These are phyloP conservation scores for Pelmatolapia mariae DNA, from an alignment of 2,113 vertebrate species.

Conservation along the genomic window DNA sequence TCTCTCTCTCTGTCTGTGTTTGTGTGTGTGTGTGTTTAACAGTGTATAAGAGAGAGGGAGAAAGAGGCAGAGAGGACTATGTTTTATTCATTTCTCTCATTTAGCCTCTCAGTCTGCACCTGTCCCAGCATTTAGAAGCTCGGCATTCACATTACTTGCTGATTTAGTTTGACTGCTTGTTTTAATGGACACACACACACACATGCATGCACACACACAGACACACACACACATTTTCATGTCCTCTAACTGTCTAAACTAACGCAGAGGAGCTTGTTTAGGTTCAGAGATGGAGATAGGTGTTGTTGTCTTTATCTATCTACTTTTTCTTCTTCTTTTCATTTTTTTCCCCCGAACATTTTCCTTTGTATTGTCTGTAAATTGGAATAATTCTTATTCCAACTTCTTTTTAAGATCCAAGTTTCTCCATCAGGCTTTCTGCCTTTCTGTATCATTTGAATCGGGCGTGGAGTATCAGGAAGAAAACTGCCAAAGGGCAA, in stretches of 20 bases:
- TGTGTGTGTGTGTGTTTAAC: background rate
- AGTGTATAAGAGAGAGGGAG: constrained; percentile 1
- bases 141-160: constrained; percentile 93
- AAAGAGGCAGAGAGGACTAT: constrained; percentile 66
- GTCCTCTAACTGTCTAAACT: background rate
- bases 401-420: background rate
- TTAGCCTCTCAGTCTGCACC: constrained; percentile 93
- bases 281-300: background rate
- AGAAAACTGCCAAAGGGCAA: constrained; percentile 21
- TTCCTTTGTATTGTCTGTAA: background rate
- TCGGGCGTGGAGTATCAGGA: background rate
- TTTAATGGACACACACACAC: constrained; percentile 13
- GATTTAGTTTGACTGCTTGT: constrained; percentile 88
- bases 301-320: background rate
- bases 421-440: background rate
- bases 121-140: constrained; percentile 96
- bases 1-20: constrained; percentile 37
- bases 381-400: background rate
- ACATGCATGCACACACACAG: background rate
- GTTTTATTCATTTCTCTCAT: constrained; percentile 99
- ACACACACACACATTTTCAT: background rate
- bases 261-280: background rate
- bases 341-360: background rate
- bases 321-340: background rate
- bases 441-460: background rate